Conservation (phyloP, 2,888 invertebrate genomes). For the Omphaloscelis lunosa region DNA sequence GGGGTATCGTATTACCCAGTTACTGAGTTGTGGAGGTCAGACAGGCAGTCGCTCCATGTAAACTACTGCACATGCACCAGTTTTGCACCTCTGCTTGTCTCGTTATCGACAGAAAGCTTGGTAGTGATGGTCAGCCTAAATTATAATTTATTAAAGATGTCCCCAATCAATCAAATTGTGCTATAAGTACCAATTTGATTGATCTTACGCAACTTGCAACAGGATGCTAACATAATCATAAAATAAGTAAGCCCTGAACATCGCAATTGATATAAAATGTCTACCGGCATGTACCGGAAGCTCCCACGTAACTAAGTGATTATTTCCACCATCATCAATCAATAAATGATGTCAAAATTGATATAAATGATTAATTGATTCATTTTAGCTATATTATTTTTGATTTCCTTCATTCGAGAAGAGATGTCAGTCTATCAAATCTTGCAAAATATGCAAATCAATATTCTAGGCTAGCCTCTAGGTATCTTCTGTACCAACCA, state of each 20-base stretch:
- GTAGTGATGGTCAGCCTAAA: background rate
- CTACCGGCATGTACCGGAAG: constrained; percentile 36
- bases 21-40: no score
- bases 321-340: constrained; percentile 35
- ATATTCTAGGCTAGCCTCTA: background rate
- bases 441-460: background rate
- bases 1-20: no score
- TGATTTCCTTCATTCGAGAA: background rate
- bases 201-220: constrained; percentile 27
- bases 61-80: background rate
- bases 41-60: no score
- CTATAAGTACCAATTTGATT: constrained; percentile 20
- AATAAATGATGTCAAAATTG: constrained; percentile 24
- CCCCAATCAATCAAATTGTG: constrained; percentile 35
- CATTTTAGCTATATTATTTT: background rate
- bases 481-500: background rate
- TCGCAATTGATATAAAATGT: constrained; percentile 17
- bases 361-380: constrained; percentile 12
- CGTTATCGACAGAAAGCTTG: background rate
- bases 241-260: constrained; percentile 23
- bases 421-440: background rate
- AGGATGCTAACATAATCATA: constrained; percentile 35
- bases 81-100: background rate
- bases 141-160: constrained; percentile 26
- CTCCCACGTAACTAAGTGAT: constrained; percentile 15